Evolutionary conservation across 2,888 invertebrate genomes (phyloP).

Genomic region (Drosophila rellima): DNA sequence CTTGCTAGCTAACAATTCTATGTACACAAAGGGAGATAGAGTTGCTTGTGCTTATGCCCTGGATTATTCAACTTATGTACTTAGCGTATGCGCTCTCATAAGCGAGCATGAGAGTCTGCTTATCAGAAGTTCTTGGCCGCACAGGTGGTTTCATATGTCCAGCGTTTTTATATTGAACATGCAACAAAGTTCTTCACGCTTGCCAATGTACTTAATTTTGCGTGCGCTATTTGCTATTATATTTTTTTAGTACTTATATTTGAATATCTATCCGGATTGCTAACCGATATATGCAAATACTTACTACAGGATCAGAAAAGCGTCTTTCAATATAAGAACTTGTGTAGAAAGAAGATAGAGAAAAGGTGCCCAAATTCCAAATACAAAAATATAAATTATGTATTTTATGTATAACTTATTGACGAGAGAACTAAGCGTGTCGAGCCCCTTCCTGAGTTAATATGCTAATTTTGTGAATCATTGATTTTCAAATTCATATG

Average conservation of each 20-base stretch:
- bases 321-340: not conserved
- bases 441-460: not conserved
- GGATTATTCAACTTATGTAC: not conserved
- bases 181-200: too few relatives aligned
- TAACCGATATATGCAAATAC: not conserved
- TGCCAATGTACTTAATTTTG: too few relatives aligned
- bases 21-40: not conserved
- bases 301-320: not conserved
- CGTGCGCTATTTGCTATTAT: too few relatives aligned
- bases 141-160: too few relatives aligned
- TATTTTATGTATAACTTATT: too few relatives aligned
- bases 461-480: constrained; percentile 11
- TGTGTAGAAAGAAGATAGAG: not conserved
- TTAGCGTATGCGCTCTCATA: too few relatives aligned
- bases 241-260: too few relatives aligned
- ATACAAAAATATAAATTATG: constrained; percentile 4
- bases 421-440: not conserved
- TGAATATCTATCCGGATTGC: too few relatives aligned
- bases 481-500: not conserved
- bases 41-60: not conserved
- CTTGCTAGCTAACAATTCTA: not conserved
- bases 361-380: not conserved
- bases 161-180: too few relatives aligned
- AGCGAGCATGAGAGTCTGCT: too few relatives aligned
- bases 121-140: too few relatives aligned